A percentile compares a stretch with the other conserved stretches of the same genome.
These are phyloP conservation scores for Tupiocoris notatus DNA, from an alignment of 2,888 invertebrate species.

Conservation along the genomic window DNA sequence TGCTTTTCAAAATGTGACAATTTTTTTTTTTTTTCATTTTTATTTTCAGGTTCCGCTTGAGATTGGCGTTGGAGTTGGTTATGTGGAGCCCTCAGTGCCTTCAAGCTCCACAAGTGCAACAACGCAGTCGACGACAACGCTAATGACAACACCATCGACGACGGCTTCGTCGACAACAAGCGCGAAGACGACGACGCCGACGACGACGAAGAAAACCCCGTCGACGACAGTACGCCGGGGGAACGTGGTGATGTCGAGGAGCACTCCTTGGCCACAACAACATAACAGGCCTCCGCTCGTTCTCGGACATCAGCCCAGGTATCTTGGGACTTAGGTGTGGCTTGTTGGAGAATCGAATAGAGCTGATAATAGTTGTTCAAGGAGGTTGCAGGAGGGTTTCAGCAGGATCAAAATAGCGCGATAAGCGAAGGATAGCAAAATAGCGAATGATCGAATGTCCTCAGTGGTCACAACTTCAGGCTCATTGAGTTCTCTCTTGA, in stretches of 20 bases:
- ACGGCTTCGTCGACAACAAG: slow-evolving; percentile 52
- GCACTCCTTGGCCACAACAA: slow-evolving; percentile 48
- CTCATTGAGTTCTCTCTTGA: too few relatives aligned
- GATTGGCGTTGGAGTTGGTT: slow-evolving; percentile 47
- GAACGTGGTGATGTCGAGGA: slow-evolving; percentile 47
- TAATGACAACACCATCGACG: slow-evolving; percentile 54
- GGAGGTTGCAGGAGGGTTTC: too few relatives aligned
- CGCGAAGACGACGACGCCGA: slow-evolving; percentile 41
- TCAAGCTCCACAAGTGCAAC: slow-evolving; percentile 50
- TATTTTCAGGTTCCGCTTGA: slow-evolving; percentile 53
- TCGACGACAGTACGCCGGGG: slow-evolving; percentile 47
- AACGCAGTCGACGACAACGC: slow-evolving; percentile 53
- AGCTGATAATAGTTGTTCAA: too few relatives aligned
- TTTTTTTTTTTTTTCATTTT: too few relatives aligned
- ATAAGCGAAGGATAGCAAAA: too few relatives aligned
- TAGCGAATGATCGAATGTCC: too few relatives aligned
- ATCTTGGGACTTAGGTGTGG: too few relatives aligned
- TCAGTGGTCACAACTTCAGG: too few relatives aligned
- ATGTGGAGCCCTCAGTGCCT: slow-evolving; percentile 54
- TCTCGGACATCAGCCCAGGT: slow-evolving; percentile 47
- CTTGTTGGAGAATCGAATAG: too few relatives aligned
- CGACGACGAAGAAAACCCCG: slow-evolving; percentile 39
- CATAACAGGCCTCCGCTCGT: slow-evolving; percentile 49
- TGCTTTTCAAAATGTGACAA: too few relatives aligned
- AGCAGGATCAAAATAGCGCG: too few relatives aligned